Percentiles rank a stretch among this genome's conserved stretches.
phyloP scores from a whole-genome alignment of 2,888 invertebrate genomes.

The Cantharis rufa region DNA sequence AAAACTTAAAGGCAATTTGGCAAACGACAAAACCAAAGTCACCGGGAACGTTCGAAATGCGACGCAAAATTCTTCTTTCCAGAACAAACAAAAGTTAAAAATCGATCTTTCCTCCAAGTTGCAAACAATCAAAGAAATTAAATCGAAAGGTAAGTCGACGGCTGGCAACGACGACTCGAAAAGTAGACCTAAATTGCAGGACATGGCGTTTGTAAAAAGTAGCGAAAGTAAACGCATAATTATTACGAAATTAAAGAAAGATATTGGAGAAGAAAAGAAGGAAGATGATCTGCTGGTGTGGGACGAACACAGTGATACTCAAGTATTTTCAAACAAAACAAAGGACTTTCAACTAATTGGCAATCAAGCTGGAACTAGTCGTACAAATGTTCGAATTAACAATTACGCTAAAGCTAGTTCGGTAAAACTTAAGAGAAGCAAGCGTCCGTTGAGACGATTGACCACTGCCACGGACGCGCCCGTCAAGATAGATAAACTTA shows the following conservation, averaged over 20 bases:
- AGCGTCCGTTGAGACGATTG: conserved; percentile 46
- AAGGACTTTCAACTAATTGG: not conserved
- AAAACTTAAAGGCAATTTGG: conserved; percentile 12
- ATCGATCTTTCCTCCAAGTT: conserved; percentile 21
- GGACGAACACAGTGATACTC: conserved; percentile 44
- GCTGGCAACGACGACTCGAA: conserved; percentile 21
- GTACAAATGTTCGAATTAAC: conserved; percentile 47
- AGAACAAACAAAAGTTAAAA: conserved; percentile 22
- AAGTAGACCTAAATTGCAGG: conserved; percentile 44
- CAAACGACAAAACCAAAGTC: conserved; percentile 18
- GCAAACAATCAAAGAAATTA: conserved; percentile 32
- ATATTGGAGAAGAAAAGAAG: conserved; percentile 33
- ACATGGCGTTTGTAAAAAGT: conserved; percentile 52
- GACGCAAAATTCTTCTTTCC: conserved; percentile 14
- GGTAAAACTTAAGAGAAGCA: conserved; percentile 46
- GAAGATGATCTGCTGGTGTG: conserved; percentile 51
- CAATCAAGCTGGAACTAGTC: conserved; percentile 40
- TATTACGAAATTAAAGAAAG: conserved; percentile 47
- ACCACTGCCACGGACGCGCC: conserved; percentile 42
- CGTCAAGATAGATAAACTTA: conserved; percentile 48
- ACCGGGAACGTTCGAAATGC: conserved; percentile 20
- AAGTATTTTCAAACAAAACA: conserved; percentile 44
- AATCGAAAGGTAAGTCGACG: conserved; percentile 13
- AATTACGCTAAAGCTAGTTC: conserved; percentile 46
- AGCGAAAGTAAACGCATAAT: conserved; percentile 50